Conservation (phyloP, 2,113 vertebrate species). For the Centropus unirufus region DNA sequence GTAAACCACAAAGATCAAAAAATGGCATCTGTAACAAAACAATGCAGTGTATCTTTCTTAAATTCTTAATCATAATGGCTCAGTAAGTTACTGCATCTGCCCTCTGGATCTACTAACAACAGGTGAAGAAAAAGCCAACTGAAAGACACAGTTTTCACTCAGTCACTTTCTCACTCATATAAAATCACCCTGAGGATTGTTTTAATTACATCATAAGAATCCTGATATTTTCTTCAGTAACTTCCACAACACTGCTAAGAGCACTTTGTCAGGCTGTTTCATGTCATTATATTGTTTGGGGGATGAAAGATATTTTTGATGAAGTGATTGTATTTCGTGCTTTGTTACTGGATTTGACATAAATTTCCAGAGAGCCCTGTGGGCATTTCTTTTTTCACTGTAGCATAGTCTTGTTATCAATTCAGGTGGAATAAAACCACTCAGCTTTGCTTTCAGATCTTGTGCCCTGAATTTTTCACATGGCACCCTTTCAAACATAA, state of each 20-base stretch:
- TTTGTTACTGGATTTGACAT: conserved; percentile 58
- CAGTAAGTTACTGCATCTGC: background rate
- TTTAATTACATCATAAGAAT: background rate
- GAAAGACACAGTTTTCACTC: background rate
- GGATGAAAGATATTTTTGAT: background rate
- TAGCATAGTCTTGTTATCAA: conserved; percentile 39
- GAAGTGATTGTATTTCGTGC: conserved; percentile 47
- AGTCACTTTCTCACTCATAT: background rate
- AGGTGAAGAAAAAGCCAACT: background rate
- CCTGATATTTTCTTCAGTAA: background rate
- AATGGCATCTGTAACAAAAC: background rate
- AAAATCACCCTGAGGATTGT: background rate
- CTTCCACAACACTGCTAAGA: background rate
- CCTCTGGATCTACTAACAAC: background rate
- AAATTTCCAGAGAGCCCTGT: conserved; percentile 13
- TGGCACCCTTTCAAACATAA: background rate
- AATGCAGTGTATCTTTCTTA: background rate
- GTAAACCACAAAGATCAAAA: background rate
- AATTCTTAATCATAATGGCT: background rate
- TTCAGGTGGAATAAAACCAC: conserved; percentile 66
- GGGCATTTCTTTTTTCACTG: conserved; percentile 20
- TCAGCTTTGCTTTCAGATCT: conserved; percentile 40
- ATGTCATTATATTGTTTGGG: background rate
- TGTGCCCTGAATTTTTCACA: conserved; percentile 38
- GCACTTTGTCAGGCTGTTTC: conserved; percentile 2